A percentile compares a stretch with the other conserved stretches of the same genome.
Conservation (phyloP, 1,140 invertebrate genomes). For the Aethina tumida region DNA sequence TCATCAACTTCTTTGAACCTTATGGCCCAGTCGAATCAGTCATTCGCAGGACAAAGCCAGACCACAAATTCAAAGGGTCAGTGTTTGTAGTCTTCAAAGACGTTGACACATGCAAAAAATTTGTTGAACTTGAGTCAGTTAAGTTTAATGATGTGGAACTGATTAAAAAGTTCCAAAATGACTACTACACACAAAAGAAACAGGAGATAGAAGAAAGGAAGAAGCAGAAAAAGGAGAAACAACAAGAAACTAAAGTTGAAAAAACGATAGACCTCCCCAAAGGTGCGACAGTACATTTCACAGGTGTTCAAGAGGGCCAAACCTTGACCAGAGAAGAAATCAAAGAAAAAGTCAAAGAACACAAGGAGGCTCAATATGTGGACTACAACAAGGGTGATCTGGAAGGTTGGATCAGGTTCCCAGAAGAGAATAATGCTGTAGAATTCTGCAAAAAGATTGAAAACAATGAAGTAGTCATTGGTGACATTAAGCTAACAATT, state of each 20-base stretch:
- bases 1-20: conserved; percentile 64
- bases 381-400: conserved; percentile 63
- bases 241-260: conserved; percentile 35
- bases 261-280: conserved; percentile 45
- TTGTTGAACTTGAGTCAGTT: conserved; percentile 49
- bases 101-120: conserved; percentile 57
- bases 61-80: conserved; percentile 75
- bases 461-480: conserved; percentile 47
- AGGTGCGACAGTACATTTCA: conserved; percentile 59
- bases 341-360: conserved; percentile 52
- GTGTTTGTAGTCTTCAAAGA: conserved; percentile 77
- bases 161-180: conserved; percentile 57
- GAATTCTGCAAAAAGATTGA: conserved; percentile 51
- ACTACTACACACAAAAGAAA: conserved; percentile 62
- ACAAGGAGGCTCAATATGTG: conserved; percentile 57
- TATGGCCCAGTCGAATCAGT: conserved; percentile 69
- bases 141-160: conserved; percentile 66
- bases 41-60: conserved; percentile 57
- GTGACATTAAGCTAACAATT: conserved; percentile 46
- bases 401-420: conserved; percentile 59
- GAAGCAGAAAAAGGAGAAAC: conserved; percentile 43
- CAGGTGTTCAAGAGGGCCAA: conserved; percentile 46
- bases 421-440: conserved; percentile 58
- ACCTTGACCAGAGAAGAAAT: conserved; percentile 55
- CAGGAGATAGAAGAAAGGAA: conserved; percentile 51